Conservation (phyloP, 1,140 invertebrate genomes). For the Saccostrea cuccullata region DNA sequence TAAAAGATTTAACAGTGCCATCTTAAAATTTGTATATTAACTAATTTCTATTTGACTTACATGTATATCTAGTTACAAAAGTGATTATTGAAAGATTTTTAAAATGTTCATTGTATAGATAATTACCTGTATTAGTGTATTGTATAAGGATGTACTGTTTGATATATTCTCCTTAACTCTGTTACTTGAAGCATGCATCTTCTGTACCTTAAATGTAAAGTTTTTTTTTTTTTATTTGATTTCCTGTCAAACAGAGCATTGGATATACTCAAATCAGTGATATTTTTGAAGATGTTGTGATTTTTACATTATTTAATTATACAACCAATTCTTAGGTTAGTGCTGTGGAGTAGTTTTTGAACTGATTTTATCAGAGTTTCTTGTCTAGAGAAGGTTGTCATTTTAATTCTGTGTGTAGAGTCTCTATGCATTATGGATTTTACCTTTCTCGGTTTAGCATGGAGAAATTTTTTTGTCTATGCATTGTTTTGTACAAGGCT, state of each 20-base stretch:
- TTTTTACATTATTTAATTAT: slow-evolving; percentile 15
- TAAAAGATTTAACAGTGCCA: background rate
- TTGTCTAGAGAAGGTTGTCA: background rate
- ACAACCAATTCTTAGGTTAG: background rate
- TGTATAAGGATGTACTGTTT: no score
- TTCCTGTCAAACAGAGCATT: background rate
- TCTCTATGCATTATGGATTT: slow-evolving; percentile 12
- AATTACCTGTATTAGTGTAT: no score
- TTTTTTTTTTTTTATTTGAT: background rate
- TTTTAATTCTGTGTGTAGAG: background rate
- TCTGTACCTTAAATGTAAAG: no score
- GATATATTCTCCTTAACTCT: background rate
- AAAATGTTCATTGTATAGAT: no score
- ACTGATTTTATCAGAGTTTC: slow-evolving; percentile 25
- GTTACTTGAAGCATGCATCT: background rate
- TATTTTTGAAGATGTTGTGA: slow-evolving; percentile 19
- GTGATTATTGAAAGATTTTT: background rate
- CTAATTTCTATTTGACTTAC: background rate
- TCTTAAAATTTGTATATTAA: background rate
- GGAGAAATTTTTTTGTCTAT: background rate
- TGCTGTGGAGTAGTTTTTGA: slow-evolving; percentile 1
- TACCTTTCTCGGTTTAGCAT: background rate
- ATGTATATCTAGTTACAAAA: background rate
- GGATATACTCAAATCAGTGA: slow-evolving; percentile 29
- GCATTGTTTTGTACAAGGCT: slow-evolving; percentile 5